Evolutionary conservation across 2,113 vertebrate genomes (phyloP), one percentile per base, ranked within the genome.

Genomic region (Pygoscelis antarcticus): DNA sequence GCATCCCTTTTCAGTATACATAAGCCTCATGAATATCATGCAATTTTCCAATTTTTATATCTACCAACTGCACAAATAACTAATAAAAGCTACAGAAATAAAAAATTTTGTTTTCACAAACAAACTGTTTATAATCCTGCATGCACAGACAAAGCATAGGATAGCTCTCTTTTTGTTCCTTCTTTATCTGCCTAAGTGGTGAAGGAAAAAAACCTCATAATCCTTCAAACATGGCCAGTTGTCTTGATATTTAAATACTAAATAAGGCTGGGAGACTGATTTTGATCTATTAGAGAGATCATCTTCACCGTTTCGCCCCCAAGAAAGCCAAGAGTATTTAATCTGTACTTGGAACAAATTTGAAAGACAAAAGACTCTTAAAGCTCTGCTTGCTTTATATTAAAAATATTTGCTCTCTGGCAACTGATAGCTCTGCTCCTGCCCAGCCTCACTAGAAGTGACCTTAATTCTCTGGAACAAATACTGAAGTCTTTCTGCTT

Each of bases 331-430:
- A 95, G 34, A 52, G 96, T 95, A 91, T 95, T 98, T 95, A 97
- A 97, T 98, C 98, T 85, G 97, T 97, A 83, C 87, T 96, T 90
- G 96, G 97, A 97, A 98, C 97, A 97, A 98, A 97, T 96, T 62
- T 98, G 98, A 98, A 97, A 97, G 98, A 98, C 94, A n/a, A 98
- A 98, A 52, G 96, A 97, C 97, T 87, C 83, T 98, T 98, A 95
- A 97, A 94, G 97, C 97, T 98, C 96, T 97, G 96, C 98, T 98
- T 98, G 94, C 93, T 95, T 97, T 97, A 96, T 95, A 96, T 97
- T 96, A 96, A 96, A 98, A 96, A 93, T 98, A 98, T 89, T 87
- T 83, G 61, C 58, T 52, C 42, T 40, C 46, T 62, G 76, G 83
- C 87, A 93, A 65, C 52, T 17, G 46, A 78, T 8, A 60, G 58